Evolutionary conservation across 1,140 invertebrate species (phyloP), one percentile per base, ranked within the genome.

Genomic region (Lepidurus apus): DNA sequence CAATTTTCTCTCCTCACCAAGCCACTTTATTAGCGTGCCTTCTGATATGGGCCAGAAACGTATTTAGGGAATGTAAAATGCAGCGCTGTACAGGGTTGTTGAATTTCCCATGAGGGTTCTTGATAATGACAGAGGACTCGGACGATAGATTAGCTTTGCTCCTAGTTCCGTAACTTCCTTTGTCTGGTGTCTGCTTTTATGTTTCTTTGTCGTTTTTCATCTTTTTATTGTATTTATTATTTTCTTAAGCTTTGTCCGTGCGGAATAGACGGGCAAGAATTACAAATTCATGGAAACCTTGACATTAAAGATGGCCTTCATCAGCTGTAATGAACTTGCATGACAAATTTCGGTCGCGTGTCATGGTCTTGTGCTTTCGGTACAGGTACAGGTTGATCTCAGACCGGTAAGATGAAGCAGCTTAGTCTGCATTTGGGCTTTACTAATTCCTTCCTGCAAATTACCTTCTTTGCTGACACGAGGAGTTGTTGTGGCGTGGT

Each of bases 111-210:
- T 13, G 53, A 65, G 53, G 53, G 53, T 65, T 17, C 17, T 65
- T 65, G 53, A 65, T 65, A 65, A 65, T 21, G 53, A 65, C 7
- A 65, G n/a, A 65, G 53, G 53, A 65, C 53, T 65, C 13, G 53
- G 53, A 65, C 53, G 53, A 65, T 65, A 65, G 53, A 65, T 65
- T 65, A 65, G 53, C 53, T n/a, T 4, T 65, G 53, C 53, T 65
- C 53, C 53, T 65, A 7, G 53, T 65, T 21, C 13, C 9, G 53
- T n/a, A 65, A 65, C 53, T 65, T 65, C 53, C 53, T 65, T 65
- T 65, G 9, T 65, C 53, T 21, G 17, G 4, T 65, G 53, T 17
- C n/a, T 65, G 53, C 53, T 21, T 65, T 65, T 65, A 21, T 65
- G 53, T 21, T 65, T 21, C 53, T 21, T 7, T 65, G n/a, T 65